These are phyloP conservation scores for Drosophila melanogaster DNA, from an alignment of 1,140 invertebrate genomes.

Conservation along the genomic window DNA sequence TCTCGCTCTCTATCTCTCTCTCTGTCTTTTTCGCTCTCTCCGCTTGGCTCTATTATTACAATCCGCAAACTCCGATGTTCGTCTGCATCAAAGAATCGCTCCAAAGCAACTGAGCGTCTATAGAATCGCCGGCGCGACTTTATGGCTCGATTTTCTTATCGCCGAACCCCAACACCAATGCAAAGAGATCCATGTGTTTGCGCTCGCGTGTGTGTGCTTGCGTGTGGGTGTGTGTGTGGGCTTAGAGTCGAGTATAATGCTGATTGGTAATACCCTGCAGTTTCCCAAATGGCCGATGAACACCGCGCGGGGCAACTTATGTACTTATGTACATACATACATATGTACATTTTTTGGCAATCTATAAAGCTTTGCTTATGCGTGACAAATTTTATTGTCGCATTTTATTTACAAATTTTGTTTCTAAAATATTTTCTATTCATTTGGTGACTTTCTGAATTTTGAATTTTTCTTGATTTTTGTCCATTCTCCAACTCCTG, in stretches of 20 bases:
- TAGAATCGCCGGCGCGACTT: conserved; percentile 39
- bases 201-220: not conserved
- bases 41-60: not conserved
- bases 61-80: conserved; percentile 10
- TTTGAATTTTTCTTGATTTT: no score
- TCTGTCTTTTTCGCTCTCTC: not conserved
- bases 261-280: not conserved
- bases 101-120: conserved; percentile 46
- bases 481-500: not conserved
- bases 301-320: no score
- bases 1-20: not conserved
- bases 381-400: not conserved
- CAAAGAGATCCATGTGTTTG: conserved; percentile 5
- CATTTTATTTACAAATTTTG: no score
- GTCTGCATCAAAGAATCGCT: conserved; percentile 54
- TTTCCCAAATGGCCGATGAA: no score
- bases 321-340: no score
- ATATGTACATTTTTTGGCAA: no score
- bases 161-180: conserved; percentile 20
- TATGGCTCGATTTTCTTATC: conserved; percentile 59
- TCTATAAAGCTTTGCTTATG: not conserved
- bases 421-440: not conserved
- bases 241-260: not conserved
- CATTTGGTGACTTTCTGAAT: not conserved
- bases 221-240: conserved; percentile 5